Conservation (phyloP, 2,797 vertebrate genomes). For the Thamnophis elegans region DNA sequence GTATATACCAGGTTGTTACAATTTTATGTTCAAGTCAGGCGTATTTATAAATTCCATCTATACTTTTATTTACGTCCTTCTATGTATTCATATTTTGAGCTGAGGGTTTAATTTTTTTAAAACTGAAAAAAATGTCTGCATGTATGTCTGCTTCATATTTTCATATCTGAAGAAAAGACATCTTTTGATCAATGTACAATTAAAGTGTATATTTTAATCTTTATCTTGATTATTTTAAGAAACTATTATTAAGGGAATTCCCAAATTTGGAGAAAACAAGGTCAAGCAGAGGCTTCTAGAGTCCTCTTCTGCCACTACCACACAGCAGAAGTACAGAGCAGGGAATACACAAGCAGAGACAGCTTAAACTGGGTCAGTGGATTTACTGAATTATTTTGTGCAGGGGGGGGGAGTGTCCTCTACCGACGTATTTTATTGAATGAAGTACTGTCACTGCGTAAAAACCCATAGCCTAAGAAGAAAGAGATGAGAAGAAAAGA, state of each 20-base stretch:
- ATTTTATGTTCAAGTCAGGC: background rate
- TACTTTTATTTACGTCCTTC: background rate
- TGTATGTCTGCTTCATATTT: background rate
- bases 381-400: background rate
- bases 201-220: background rate
- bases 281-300: background rate
- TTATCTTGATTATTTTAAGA: background rate
- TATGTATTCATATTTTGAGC: background rate
- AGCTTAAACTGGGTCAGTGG: background rate
- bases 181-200: background rate
- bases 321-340: background rate
- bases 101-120: too few species aligned
- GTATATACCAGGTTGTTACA: background rate
- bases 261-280: background rate
- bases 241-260: background rate
- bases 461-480: background rate
- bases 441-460: background rate
- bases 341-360: background rate
- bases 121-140: background rate
- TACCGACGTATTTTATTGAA: background rate
- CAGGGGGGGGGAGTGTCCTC: background rate
- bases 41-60: background rate
- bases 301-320: background rate
- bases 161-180: background rate
- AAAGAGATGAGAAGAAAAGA: background rate